These are phyloP conservation scores for Malurus alboscapulatus DNA, from an alignment of 2,113 vertebrate species.

Conservation along the genomic window DNA sequence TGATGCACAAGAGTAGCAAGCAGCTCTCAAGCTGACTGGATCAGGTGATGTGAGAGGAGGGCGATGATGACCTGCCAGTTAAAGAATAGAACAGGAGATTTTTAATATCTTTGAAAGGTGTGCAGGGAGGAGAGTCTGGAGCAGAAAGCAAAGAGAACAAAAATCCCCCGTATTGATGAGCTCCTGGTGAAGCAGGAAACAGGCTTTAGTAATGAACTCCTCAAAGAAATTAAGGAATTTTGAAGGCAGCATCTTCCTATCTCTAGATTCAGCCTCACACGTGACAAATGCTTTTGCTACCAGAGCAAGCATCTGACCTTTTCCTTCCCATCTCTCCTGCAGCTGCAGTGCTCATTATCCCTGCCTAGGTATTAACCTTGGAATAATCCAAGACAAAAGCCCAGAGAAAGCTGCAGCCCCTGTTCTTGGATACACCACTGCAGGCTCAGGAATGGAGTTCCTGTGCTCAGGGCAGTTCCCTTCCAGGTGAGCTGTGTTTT, in stretches of 20 bases:
- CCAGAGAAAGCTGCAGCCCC: background rate
- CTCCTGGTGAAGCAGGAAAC: background rate
- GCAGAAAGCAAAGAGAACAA: background rate
- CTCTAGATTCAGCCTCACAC: background rate
- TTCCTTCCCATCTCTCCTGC: background rate
- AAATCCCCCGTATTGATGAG: background rate
- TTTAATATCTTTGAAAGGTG: background rate
- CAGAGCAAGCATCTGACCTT: constrained; percentile 22
- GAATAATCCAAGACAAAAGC: background rate
- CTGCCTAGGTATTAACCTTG: constrained; percentile 18
- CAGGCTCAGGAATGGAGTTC: background rate
- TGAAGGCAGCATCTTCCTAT: constrained; percentile 10
- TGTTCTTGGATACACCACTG: background rate
- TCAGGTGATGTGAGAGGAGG: constrained; percentile 1
- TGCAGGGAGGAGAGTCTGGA: background rate
- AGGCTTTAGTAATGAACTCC: background rate
- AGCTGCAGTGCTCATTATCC: constrained; percentile 31
- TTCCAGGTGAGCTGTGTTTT: background rate
- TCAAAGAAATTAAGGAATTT: constrained; percentile 44
- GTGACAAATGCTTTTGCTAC: constrained; percentile 16
- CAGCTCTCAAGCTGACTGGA: background rate
- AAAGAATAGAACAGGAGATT: background rate
- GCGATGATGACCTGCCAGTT: background rate
- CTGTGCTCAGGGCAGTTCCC: background rate
- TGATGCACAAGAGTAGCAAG: background rate